Percentiles rank a stretch among this genome's conserved stretches.
Conservation (phyloP, 2,113 vertebrate species). For the Hemibagrus wyckioides region DNA sequence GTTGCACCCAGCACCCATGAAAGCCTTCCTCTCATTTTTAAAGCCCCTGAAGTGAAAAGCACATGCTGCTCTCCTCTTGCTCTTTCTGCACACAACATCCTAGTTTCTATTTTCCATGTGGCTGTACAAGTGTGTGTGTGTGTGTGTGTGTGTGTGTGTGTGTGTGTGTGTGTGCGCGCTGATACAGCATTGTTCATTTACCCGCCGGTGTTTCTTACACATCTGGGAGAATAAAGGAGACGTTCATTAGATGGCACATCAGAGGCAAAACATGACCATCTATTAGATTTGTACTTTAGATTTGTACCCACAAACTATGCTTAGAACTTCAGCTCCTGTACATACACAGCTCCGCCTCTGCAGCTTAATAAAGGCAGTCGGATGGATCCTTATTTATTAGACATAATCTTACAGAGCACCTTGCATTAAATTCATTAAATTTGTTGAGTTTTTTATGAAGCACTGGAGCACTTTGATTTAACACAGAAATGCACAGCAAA, state of each 20-base stretch:
- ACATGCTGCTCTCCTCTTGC: conserved; percentile 40
- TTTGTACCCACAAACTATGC: background rate
- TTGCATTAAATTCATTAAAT: background rate
- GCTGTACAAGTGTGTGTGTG: no score
- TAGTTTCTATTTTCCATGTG: background rate
- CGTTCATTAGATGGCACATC: background rate
- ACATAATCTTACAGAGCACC: background rate
- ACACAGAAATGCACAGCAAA: background rate
- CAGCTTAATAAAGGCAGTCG: no score
- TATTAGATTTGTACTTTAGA: background rate
- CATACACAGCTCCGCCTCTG: background rate
- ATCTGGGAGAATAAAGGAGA: background rate
- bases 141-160: no score
- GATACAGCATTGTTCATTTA: background rate
- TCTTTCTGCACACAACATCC: background rate
- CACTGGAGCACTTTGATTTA: background rate
- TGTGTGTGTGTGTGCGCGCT: no score
- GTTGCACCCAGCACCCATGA: conserved; percentile 20
- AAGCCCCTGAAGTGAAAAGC: conserved; percentile 46
- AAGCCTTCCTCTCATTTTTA: conserved; percentile 38
- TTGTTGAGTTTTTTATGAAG: background rate
- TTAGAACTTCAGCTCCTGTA: background rate
- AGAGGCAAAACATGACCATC: background rate
- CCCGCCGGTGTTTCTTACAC: background rate
- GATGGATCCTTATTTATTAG: background rate